Percentiles rank a stretch among this genome's conserved stretches.
These are phyloP conservation scores for Camponotus vicinus DNA, from an alignment of 1,140 invertebrate genomes.

Conservation along the genomic window DNA sequence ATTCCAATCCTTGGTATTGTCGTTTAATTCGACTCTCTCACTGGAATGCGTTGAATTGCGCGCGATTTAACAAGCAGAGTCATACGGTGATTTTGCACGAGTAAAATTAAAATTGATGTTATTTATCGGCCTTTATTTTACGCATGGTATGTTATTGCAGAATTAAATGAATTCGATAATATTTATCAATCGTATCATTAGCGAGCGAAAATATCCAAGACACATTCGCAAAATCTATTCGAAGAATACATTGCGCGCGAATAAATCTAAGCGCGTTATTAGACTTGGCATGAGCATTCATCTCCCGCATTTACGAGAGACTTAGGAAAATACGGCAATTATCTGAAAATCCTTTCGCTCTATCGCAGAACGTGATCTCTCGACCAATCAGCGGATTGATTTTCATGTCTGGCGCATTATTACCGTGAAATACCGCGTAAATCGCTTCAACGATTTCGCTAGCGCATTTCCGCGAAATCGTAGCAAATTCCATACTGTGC, in stretches of 20 bases:
- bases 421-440: constrained; percentile 5
- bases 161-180: background rate
- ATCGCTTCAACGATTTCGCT: constrained; percentile 21
- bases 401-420: constrained; percentile 25
- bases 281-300: background rate
- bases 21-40: constrained; percentile 13
- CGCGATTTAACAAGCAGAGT: constrained; percentile 2
- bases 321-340: constrained; percentile 25
- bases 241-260: background rate
- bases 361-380: constrained; percentile 25
- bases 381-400: constrained; percentile 39
- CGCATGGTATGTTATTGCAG: background rate
- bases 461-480: constrained; percentile 44
- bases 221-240: background rate
- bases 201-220: too few species aligned
- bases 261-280: background rate
- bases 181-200: too few species aligned
- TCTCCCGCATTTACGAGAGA: background rate
- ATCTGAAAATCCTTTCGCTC: constrained; percentile 39
- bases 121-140: background rate
- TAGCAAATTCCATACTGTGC: constrained; percentile 45
- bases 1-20: background rate
- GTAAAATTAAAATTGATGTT: background rate
- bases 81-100: background rate
- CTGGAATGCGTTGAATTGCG: constrained; percentile 9